phyloP scores from a whole-genome alignment of 2,888 invertebrate species.

The Watsonalla binaria region DNA sequence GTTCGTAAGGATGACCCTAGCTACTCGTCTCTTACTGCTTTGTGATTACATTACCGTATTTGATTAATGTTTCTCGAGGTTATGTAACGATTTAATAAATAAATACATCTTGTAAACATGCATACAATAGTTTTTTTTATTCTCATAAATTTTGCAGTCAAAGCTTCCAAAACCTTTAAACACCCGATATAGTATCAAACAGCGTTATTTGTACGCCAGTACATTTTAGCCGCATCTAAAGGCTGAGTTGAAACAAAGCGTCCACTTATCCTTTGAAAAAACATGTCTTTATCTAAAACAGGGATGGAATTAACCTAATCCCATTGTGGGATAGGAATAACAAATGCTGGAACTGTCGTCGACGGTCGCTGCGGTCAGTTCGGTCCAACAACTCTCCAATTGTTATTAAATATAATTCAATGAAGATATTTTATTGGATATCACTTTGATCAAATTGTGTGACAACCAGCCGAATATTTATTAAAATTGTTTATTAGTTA shows the following conservation, averaged over 20 bases:
- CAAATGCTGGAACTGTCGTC: slow-evolving; percentile 15
- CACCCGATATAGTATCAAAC: background rate
- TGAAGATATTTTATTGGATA: no score
- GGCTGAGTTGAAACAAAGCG: slow-evolving; percentile 9
- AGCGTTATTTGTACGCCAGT: background rate
- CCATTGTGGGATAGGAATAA: slow-evolving; percentile 26
- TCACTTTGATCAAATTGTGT: no score
- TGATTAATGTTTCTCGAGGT: no score
- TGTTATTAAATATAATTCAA: background rate
- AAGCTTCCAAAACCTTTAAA: background rate
- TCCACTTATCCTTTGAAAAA: slow-evolving; percentile 15
- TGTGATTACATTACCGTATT: no score
- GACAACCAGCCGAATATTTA: no score
- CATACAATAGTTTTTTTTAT: no score
- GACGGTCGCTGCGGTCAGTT: slow-evolving; percentile 5
- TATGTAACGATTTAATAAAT: no score
- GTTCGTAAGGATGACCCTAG: no score
- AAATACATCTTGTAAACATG: no score
- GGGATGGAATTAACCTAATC: slow-evolving; percentile 25
- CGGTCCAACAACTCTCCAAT: background rate
- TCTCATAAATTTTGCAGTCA: background rate
- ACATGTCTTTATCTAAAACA: slow-evolving; percentile 17
- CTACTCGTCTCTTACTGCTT: no score
- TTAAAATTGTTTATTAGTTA: no score
- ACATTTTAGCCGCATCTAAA: background rate